phyloP scores from a whole-genome alignment of 1,140 invertebrate genomes.

The Orchesella cincta region DNA sequence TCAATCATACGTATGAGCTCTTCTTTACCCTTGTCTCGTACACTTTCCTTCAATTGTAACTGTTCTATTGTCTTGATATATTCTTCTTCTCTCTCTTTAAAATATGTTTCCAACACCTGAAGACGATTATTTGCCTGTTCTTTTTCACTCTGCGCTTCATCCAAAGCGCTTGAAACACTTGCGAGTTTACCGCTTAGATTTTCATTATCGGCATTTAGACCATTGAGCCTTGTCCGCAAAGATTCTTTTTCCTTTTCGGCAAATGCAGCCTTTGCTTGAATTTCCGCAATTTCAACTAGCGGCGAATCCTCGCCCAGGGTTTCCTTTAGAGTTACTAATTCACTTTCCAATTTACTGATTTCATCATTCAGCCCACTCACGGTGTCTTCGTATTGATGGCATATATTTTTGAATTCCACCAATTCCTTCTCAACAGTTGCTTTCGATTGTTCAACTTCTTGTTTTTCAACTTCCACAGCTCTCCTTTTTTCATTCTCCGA shows the following conservation, averaged over 20 bases:
- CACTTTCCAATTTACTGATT: conserved; percentile 47
- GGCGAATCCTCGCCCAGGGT: conserved; percentile 50
- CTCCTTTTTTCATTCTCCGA: conserved; percentile 31
- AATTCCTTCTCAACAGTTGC: conserved; percentile 32
- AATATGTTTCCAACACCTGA: conserved; percentile 46
- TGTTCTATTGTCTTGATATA: conserved; percentile 42
- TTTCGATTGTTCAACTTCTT: conserved; percentile 22
- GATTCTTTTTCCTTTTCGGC: conserved; percentile 34
- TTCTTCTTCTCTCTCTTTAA: conserved; percentile 50
- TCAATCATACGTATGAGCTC: conserved; percentile 45
- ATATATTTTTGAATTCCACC: conserved; percentile 38
- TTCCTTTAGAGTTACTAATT: conserved; percentile 44
- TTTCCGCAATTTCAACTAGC: conserved; percentile 47
- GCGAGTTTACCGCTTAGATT: conserved; percentile 21
- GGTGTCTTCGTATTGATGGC: conserved; percentile 46
- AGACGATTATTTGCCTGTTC: conserved; percentile 45
- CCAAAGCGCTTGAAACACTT: background rate
- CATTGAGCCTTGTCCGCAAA: conserved; percentile 35
- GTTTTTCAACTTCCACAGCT: conserved; percentile 9
- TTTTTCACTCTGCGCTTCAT: conserved; percentile 22
- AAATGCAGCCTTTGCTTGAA: conserved; percentile 32
- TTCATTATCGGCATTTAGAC: conserved; percentile 42
- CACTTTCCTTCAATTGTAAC: conserved; percentile 39
- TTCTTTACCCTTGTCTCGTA: conserved; percentile 47
- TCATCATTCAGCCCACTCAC: conserved; percentile 42